Evolutionary conservation across 2,113 vertebrate genomes (phyloP).

Genomic region (Propithecus coquereli): DNA sequence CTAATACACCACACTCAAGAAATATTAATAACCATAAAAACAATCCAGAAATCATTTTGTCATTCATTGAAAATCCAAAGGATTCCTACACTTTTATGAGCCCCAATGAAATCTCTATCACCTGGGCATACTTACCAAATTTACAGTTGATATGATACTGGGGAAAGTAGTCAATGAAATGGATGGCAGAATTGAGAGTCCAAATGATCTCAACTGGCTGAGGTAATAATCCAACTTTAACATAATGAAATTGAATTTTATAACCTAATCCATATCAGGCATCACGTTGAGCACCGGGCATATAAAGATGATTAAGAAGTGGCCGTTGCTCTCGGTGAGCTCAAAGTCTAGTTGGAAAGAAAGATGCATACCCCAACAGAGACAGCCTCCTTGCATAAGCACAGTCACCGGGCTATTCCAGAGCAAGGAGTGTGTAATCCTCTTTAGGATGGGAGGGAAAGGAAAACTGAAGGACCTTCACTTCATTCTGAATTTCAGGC

Average conservation of each 20-base stretch:
- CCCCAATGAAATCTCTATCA: not conserved
- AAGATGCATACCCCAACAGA: not conserved
- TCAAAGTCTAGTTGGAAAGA: not conserved
- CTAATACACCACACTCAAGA: not conserved
- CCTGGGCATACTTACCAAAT: not conserved
- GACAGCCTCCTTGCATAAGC: not conserved
- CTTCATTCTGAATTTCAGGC: not conserved
- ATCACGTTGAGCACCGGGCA: not conserved
- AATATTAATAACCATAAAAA: not conserved
- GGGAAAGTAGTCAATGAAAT: not conserved
- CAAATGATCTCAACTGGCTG: not conserved
- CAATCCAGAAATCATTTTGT: slow-evolving; percentile 19
- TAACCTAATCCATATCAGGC: not conserved
- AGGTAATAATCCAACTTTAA: not conserved
- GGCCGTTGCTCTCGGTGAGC: not conserved
- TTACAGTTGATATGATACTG: not conserved
- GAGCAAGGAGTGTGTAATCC: not conserved
- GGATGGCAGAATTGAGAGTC: not conserved
- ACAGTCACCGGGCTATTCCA: not conserved
- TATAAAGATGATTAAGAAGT: not conserved
- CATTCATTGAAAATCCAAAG: not conserved
- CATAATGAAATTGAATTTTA: not conserved
- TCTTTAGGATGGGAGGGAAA: not conserved
- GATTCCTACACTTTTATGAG: not conserved
- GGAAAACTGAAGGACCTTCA: not conserved